These are phyloP conservation scores for Glyphotaelius pellucidus DNA, from an alignment of 2,888 invertebrate genomes.

Conservation along the genomic window DNA sequence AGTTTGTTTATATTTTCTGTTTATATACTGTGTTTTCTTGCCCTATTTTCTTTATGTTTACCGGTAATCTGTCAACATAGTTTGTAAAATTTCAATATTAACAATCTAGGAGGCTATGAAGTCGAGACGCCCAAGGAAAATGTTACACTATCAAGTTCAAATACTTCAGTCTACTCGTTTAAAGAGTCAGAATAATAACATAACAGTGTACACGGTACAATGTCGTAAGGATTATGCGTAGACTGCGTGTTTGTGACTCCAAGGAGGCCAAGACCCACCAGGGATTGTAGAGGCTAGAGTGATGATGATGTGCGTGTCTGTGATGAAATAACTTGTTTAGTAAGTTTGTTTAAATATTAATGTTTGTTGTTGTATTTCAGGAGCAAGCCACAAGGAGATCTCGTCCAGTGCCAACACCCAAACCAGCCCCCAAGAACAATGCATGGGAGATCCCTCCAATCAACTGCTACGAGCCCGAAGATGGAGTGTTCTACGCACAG, in stretches of 20 bases:
- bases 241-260: no score
- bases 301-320: no score
- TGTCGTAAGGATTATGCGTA: no score
- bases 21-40: no score
- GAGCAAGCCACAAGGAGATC: constrained; percentile 65
- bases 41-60: no score
- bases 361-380: constrained; percentile 23
- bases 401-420: constrained; percentile 78
- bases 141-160: background rate
- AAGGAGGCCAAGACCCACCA: no score
- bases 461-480: constrained; percentile 92
- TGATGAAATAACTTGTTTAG: background rate
- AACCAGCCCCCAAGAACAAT: constrained; percentile 78
- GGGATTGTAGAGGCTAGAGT: no score
- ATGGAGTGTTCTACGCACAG: constrained; percentile 94
- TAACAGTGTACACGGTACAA: no score
- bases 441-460: constrained; percentile 94
- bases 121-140: background rate
- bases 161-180: no score
- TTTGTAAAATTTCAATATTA: no score
- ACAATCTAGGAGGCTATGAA: background rate
- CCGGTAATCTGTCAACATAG: background rate
- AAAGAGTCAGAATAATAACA: no score
- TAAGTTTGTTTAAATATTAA: background rate
- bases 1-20: background rate